Evolutionary conservation across 2,113 vertebrate species (phyloP), one percentile per base, ranked within the genome.

Genomic region (Hepsetus odoe): DNA sequence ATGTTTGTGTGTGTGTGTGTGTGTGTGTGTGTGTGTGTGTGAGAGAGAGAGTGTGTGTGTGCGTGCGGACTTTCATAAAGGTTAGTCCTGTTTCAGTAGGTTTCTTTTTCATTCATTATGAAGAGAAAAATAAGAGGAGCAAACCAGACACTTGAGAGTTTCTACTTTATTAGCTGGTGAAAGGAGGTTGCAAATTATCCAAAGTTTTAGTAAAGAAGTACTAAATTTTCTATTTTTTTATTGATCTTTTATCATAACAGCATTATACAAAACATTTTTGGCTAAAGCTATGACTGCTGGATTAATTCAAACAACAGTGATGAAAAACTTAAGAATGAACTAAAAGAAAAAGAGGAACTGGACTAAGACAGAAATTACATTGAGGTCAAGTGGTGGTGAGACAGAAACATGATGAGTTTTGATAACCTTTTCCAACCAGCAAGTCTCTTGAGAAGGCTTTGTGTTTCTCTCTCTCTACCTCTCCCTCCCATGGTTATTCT

Each of bases 21-120:
- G 44, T 65, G 35, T 68, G 74, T 35, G 24, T 77, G 76, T 55
- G 55, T 56, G 59, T 69, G 73, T 85, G 42, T 77, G 72, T 79
- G 59, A 18, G 67, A 62, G 38, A 44, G 56, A 44, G 72, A 30
- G 44, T 65, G 40, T 70, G 76, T 30, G 26, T 77, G 77, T 58
- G 58, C 70, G 46, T 86, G 82, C 28, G 1, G 24, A 2, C 35
- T 22, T n/a, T 72, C 35, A 35, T 40, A 56, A 14, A 68, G 67
- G 24, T 35, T 49, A 30, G 22, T 0, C 22, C 77, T 61, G 83
- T 73, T 84, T 79, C 83, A 85, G 30, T 58, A 16, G 65, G 80
- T 56, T 74, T 78, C 58, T 72, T 26, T 51, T 38, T 16, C 28
- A 5, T 26, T 66, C 10, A 28, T 49, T 73, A 32, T 14, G 46